Percentiles rank a stretch among this genome's conserved stretches.
phyloP scores from a whole-genome alignment of 1,140 invertebrate genomes.

The Phymorhynchus buccinoides region DNA sequence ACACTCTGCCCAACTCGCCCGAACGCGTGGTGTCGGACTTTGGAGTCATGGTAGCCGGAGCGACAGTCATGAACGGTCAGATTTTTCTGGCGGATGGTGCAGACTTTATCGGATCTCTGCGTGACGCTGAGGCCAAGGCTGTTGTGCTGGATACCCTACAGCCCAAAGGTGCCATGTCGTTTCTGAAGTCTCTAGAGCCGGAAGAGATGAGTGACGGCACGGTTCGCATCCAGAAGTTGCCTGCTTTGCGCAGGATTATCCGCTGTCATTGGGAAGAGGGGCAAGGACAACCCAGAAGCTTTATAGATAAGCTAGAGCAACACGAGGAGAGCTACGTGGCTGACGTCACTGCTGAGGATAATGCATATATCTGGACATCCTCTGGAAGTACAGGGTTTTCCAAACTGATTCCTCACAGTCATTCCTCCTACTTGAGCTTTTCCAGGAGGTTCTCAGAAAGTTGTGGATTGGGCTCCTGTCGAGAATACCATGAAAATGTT shows the following conservation, averaged over 20 bases:
- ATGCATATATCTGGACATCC: neutral
- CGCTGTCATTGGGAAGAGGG: no score
- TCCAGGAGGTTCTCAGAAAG: neutral
- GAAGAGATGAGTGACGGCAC: neutral
- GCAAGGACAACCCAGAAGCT: neutral
- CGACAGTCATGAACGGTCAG: constrained; percentile 43
- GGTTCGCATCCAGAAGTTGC: neutral
- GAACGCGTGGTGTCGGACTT: constrained; percentile 43
- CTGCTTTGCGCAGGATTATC: neutral
- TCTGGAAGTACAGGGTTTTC: constrained; percentile 22
- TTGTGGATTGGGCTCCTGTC: no score
- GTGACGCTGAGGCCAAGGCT: no score
- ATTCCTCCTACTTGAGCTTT: neutral
- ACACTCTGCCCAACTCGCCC: constrained; percentile 38
- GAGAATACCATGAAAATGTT: no score
- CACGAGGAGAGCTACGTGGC: neutral
- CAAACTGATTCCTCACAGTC: neutral
- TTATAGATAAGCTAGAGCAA: neutral
- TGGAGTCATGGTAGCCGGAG: constrained; percentile 39
- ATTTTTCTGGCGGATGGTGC: constrained; percentile 42
- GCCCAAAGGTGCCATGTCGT: neutral
- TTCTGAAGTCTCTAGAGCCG: neutral
- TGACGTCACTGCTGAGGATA: constrained; percentile 22
- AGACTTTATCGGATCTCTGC: constrained; percentile 36
- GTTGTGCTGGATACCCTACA: neutral